phyloP scores from a whole-genome alignment of 53 echinoderm and acorn worm species.

The Apostichopus leukothele region DNA sequence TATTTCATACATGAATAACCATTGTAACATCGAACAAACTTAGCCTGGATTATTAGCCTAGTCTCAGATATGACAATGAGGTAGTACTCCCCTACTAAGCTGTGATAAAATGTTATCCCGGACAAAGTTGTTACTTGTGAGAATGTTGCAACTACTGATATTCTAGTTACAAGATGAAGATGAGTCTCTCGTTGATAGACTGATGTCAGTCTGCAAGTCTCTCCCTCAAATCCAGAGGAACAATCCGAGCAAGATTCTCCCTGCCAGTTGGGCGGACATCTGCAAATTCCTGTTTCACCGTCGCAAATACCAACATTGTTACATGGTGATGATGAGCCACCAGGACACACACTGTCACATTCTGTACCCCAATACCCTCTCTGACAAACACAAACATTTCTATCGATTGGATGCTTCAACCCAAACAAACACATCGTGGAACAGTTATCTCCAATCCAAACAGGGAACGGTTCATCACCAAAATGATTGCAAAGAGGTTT shows the following conservation, averaged over 20 bases:
- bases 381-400: constrained; percentile 73
- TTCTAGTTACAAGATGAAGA: not conserved
- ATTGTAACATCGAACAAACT: constrained; percentile 72
- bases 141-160: constrained; percentile 58
- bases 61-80: constrained; percentile 58
- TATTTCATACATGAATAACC: constrained; percentile 77
- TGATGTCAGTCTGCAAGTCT: constrained; percentile 53
- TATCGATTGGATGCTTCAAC: constrained; percentile 52
- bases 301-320: constrained; percentile 69
- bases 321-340: constrained; percentile 74
- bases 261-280: constrained; percentile 79
- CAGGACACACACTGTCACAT: constrained; percentile 72
- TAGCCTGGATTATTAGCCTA: constrained; percentile 72
- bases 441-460: constrained; percentile 88
- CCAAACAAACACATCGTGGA: constrained; percentile 73
- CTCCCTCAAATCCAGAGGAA: constrained; percentile 70
- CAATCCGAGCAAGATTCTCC: constrained; percentile 69
- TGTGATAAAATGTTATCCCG: constrained; percentile 69
- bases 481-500: constrained; percentile 83
- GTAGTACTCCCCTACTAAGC: constrained; percentile 71
- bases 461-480: constrained; percentile 68
- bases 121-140: constrained; percentile 79
- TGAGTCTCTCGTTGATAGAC: constrained; percentile 3
- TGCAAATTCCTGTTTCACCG: constrained; percentile 57
- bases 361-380: constrained; percentile 65